phyloP scores from a whole-genome alignment of 2,113 vertebrate species.

The Cichladusa arquata region DNA sequence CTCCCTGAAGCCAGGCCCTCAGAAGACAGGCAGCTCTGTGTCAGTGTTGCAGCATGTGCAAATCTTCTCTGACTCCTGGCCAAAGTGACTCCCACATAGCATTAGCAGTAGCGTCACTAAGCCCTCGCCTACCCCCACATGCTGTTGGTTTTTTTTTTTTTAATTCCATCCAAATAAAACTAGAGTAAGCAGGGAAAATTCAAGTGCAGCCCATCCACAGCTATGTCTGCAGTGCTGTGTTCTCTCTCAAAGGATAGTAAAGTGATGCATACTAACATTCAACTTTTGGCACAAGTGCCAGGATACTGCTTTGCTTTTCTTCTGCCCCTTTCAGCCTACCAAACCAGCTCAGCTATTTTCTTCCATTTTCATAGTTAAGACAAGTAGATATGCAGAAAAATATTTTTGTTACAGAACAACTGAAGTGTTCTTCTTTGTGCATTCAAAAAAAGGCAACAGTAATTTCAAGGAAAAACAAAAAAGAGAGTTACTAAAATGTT shows the following conservation, averaged over 20 bases:
- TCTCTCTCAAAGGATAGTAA: not conserved
- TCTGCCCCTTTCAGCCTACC: not conserved
- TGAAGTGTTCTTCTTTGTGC: not conserved
- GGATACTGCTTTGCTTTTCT: not conserved
- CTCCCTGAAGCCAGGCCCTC: not conserved
- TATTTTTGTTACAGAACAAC: not conserved
- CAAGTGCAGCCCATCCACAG: not conserved
- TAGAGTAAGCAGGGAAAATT: not conserved
- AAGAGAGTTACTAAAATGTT: not conserved
- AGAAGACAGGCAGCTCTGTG: rapidly evolving
- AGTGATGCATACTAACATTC: not conserved
- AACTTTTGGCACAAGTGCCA: not conserved
- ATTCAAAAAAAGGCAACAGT: not conserved
- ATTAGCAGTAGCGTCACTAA: not conserved
- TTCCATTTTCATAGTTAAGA: not conserved
- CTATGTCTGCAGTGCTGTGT: not conserved
- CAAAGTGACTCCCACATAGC: not conserved
- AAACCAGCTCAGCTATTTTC: not conserved
- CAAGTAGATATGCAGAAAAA: not conserved
- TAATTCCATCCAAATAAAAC: not conserved
- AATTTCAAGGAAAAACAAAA: not conserved
- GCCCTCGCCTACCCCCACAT: not conserved
- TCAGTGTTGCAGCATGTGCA: not conserved
- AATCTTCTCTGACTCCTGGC: not conserved
- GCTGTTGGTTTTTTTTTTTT: not conserved